A percentile compares a stretch with the other conserved stretches of the same genome.
Evolutionary conservation across 2,888 invertebrate species (phyloP).

Genomic region (Anthophora plumipes): DNA sequence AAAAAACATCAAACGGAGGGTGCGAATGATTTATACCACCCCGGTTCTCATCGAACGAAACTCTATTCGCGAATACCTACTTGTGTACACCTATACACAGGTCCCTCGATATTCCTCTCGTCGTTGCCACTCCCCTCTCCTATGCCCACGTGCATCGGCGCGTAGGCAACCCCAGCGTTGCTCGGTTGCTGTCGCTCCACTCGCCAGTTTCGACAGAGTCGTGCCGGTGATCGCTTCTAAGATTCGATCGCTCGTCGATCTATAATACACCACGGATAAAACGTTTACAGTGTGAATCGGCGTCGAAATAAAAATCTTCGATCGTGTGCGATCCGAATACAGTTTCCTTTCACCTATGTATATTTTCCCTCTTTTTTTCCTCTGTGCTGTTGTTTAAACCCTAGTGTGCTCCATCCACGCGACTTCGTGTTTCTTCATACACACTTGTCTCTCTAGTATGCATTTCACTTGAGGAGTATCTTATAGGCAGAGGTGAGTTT

Average conservation of each 20-base stretch:
- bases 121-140: constrained; percentile 39
- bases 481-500: constrained; percentile 49
- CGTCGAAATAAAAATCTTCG: constrained; percentile 23
- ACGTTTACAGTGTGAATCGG: constrained; percentile 36
- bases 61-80: constrained; percentile 34
- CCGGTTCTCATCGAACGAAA: constrained; percentile 36
- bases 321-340: constrained; percentile 2
- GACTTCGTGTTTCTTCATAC: background rate
- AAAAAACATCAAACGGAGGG: constrained; percentile 6
- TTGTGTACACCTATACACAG: background rate
- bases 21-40: constrained; percentile 50
- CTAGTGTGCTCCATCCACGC: background rate
- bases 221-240: constrained; percentile 62
- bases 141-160: constrained; percentile 65
- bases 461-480: constrained; percentile 34
- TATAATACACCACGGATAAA: constrained; percentile 10
- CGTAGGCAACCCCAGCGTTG: constrained; percentile 60
- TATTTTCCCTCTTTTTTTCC: background rate
- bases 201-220: constrained; percentile 71
- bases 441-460: constrained; percentile 36
- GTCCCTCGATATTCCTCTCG: constrained; percentile 15
- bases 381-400: constrained; percentile 22
- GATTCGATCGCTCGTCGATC: constrained; percentile 36
- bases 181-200: constrained; percentile 42
- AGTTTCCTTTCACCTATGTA: background rate